Percentiles rank a stretch among this genome's conserved stretches.
Conservation (phyloP, 2,888 invertebrate genomes). For the Heliconius ethilla region DNA sequence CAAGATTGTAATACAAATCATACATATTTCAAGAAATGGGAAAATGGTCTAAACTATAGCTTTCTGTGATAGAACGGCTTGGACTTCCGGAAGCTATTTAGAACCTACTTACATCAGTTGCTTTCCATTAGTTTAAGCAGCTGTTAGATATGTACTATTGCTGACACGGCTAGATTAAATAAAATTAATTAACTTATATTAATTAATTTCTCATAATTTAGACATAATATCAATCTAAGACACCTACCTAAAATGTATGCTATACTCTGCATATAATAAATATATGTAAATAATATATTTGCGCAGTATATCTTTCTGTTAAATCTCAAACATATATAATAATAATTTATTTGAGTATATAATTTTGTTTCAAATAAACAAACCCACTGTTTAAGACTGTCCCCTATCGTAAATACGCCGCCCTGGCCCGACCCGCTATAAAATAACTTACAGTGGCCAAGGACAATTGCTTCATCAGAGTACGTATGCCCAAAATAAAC, state of each 20-base stretch:
- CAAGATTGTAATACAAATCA: not conserved
- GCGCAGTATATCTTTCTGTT: not conserved
- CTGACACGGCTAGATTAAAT: not conserved
- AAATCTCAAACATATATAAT: not conserved
- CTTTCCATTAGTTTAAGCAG: too few relatives aligned
- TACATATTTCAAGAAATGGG: not conserved
- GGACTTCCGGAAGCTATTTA: not conserved
- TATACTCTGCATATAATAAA: not conserved
- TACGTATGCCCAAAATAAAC: constrained; percentile 49
- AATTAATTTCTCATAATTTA: not conserved
- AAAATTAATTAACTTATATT: not conserved
- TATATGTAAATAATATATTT: not conserved
- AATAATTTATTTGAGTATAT: constrained; percentile 21
- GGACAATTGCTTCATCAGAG: constrained; percentile 56
- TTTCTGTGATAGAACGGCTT: not conserved
- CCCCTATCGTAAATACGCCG: constrained; percentile 52
- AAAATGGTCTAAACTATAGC: not conserved
- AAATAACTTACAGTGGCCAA: constrained; percentile 55
- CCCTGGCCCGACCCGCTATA: constrained; percentile 51
- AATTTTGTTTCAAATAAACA: constrained; percentile 37
- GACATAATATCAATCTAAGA: too few relatives aligned
- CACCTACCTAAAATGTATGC: not conserved
- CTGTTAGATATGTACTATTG: not conserved
- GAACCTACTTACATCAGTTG: not conserved
- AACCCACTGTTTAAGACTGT: constrained; percentile 46